Conservation (phyloP, 2,888 invertebrate genomes). For the Morinoia aosen region DNA sequence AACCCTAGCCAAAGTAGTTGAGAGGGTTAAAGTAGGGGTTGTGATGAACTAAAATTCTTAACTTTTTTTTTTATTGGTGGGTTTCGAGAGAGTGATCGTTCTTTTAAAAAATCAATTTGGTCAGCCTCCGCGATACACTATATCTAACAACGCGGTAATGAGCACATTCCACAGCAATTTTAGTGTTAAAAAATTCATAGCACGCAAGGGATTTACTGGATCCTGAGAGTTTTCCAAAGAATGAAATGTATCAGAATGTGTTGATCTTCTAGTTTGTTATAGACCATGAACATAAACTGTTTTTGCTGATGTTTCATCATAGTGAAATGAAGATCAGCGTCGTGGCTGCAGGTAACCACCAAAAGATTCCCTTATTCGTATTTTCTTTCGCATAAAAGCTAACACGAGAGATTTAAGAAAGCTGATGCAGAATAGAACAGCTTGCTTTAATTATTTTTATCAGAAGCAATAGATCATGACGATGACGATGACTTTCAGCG, state of each 20-base stretch:
- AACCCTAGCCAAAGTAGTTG: neutral
- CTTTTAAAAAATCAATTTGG: neutral
- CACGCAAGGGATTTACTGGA: neutral
- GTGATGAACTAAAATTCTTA: neutral
- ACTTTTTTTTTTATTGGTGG: too few relatives aligned
- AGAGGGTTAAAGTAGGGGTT: neutral
- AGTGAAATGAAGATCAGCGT: neutral
- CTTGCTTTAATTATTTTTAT: neutral
- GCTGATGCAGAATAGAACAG: neutral
- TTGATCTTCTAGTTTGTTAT: neutral
- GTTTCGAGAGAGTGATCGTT: neutral
- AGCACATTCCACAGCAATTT: neutral
- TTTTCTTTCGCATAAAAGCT: neutral
- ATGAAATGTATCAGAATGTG: neutral
- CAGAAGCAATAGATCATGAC: neutral
- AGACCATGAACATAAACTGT: neutral
- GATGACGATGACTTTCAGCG: neutral
- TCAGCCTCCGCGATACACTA: neutral
- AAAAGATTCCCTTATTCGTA: neutral
- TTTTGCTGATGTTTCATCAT: neutral
- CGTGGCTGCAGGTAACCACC: neutral
- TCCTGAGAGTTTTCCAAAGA: neutral
- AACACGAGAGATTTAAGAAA: neutral
- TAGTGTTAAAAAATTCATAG: neutral
- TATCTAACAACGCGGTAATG: neutral